Percentiles rank a stretch among this genome's conserved stretches.
These are phyloP conservation scores for Mixornis gularis DNA, from an alignment of 2,113 vertebrate genomes.

Conservation along the genomic window DNA sequence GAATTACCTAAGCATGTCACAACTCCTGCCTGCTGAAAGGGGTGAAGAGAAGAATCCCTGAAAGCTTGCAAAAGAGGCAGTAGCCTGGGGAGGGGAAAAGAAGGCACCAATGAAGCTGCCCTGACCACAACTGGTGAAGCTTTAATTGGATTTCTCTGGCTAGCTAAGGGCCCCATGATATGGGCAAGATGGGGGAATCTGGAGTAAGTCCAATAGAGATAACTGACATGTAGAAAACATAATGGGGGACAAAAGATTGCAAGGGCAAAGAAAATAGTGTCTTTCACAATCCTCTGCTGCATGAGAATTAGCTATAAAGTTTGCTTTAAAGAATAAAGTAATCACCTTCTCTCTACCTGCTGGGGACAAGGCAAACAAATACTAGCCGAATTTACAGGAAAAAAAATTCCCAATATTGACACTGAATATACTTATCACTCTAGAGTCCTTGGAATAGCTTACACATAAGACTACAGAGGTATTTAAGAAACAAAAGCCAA, in stretches of 20 bases:
- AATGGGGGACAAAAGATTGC: rapidly evolving
- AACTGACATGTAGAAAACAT: neutral
- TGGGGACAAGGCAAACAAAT: neutral
- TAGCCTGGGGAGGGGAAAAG: neutral
- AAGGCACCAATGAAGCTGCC: neutral
- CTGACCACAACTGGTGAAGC: neutral
- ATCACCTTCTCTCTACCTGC: neutral
- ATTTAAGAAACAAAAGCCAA: neutral
- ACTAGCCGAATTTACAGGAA: neutral
- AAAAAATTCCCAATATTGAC: neutral
- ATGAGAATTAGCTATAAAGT: neutral
- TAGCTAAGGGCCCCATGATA: rapidly evolving
- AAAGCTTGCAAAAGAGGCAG: neutral
- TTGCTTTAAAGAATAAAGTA: neutral
- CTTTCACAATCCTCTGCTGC: neutral
- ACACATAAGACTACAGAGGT: neutral
- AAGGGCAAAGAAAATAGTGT: neutral
- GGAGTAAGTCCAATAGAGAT: neutral
- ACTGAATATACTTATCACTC: neutral
- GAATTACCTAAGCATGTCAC: neutral
- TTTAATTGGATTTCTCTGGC: neutral
- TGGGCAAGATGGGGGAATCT: neutral
- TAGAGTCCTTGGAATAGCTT: neutral
- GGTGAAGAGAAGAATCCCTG: neutral
- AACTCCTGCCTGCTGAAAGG: neutral